phyloP scores from a whole-genome alignment of 1,140 invertebrate species.

The Bombus vancouverensis region DNA sequence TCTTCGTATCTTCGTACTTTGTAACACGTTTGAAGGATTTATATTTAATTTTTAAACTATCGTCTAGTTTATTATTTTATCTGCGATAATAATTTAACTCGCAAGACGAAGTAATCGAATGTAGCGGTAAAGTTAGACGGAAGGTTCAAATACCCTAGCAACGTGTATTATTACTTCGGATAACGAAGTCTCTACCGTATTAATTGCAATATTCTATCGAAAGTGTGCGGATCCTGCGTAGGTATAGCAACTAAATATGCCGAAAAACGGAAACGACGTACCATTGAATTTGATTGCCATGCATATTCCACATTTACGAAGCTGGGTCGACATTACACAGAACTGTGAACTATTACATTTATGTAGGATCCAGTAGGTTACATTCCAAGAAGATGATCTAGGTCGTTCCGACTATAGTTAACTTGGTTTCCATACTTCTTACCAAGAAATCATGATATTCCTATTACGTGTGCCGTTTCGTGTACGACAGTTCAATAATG shows the following conservation, averaged over 20 bases:
- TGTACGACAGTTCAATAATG: background rate
- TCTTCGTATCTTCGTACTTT: no score
- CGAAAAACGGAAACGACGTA: background rate
- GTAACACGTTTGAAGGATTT: no score
- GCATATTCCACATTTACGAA: background rate
- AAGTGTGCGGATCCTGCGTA: background rate
- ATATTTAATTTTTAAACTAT: no score
- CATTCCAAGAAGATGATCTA: slow-evolving; percentile 64
- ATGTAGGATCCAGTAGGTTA: slow-evolving; percentile 54
- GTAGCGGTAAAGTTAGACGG: no score
- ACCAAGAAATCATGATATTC: slow-evolving; percentile 54
- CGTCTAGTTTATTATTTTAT: no score
- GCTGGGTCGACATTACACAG: background rate
- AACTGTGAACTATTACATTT: slow-evolving; percentile 23
- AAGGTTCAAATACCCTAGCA: no score
- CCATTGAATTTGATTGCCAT: background rate
- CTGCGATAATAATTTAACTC: no score
- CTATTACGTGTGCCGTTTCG: slow-evolving; percentile 6
- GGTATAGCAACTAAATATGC: background rate
- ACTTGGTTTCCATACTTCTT: slow-evolving; percentile 52
- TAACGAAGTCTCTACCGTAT: no score
- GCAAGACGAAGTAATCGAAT: no score
- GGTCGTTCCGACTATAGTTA: slow-evolving; percentile 53
- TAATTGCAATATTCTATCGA: background rate
- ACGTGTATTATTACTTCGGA: no score